Percentiles rank a stretch among this genome's conserved stretches.
Conservation (phyloP, 1,140 invertebrate genomes). For the Lucilia sericata region DNA sequence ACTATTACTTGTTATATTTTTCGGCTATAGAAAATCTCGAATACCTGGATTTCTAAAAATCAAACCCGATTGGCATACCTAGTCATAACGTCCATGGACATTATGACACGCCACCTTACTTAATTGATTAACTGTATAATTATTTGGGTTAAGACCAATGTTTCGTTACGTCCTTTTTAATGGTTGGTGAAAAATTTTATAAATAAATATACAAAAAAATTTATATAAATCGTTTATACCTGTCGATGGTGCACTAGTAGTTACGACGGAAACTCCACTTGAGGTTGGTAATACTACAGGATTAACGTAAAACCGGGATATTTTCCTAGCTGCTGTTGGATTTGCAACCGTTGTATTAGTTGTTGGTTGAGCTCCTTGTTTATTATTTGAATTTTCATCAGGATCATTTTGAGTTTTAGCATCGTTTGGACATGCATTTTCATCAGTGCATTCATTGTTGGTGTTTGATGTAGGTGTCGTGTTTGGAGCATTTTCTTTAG, state of each 20-base stretch:
- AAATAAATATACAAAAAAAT: neutral
- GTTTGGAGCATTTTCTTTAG: neutral
- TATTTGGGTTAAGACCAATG: too few relatives aligned
- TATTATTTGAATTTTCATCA: neutral
- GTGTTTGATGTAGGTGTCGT: neutral
- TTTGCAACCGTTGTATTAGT: neutral
- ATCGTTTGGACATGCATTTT: neutral
- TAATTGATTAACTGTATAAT: too few relatives aligned
- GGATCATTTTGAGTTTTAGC: neutral
- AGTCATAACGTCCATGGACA: too few relatives aligned
- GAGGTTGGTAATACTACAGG: constrained; percentile 71
- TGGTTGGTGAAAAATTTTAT: too few relatives aligned
- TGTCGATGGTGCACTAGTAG: constrained; percentile 12
- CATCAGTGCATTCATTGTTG: neutral
- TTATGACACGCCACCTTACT: too few relatives aligned
- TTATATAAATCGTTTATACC: neutral
- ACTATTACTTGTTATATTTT: too few relatives aligned
- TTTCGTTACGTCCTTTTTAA: too few relatives aligned
- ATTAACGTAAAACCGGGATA: constrained; percentile 84
- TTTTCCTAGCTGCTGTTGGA: constrained; percentile 71
- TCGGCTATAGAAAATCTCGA: too few relatives aligned
- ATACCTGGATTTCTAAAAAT: too few relatives aligned
- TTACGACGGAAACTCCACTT: constrained; percentile 5
- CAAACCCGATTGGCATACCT: too few relatives aligned
- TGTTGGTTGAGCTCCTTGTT: constrained; percentile 13